Evolutionary conservation across 2,888 invertebrate species (phyloP), one percentile per base, ranked within the genome.

Genomic region (Oasisia sp.): DNA sequence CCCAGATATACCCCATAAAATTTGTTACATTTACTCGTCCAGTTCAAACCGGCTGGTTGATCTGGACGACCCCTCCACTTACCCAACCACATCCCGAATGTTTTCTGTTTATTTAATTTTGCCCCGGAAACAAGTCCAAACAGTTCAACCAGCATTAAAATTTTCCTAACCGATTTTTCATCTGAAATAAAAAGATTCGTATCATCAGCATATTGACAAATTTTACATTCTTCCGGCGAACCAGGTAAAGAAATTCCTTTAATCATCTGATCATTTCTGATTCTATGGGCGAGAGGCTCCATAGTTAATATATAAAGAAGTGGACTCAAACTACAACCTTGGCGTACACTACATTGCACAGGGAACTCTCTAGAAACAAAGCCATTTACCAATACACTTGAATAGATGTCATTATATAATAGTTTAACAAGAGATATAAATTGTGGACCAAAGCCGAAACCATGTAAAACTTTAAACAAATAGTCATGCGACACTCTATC

Each of bases 61-160:
- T 92, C 38, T 89, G 38, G 7, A 32, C 38, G 58, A n/a, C 90
- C n/a, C 45, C 90, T 7, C 92, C 91, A 58, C 4, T 7, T n/a
- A 32, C 91, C 92, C 9, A 92, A 90, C 90, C 90, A 92, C 92
- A 92, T 90, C 12, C 92, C 92, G 9, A 90, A n/a, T 0, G 89
- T 74, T 91, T 92, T 92, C 0, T 91, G 74, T 32, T 32, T 91
- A 74, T 92, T 92, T 19, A 92, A n/a, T n/a, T 45, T 9, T 3
- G 74, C 58, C 0, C 91, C 92, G 0, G 92, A 92, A 1, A 38
- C 91, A n/a, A n/a, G n/a, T n/a, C n/a, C n/a, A n/a, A n/a, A n/a
- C n/a, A n/a, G n/a, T n/a, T n/a, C n/a, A n/a, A n/a, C n/a, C n/a
- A n/a, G n/a, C n/a, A n/a, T n/a, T n/a, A n/a, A n/a, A n/a, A n/a